Evolutionary conservation across 1,140 invertebrate species (phyloP).

Genomic region (Megalonaias nervosa): DNA sequence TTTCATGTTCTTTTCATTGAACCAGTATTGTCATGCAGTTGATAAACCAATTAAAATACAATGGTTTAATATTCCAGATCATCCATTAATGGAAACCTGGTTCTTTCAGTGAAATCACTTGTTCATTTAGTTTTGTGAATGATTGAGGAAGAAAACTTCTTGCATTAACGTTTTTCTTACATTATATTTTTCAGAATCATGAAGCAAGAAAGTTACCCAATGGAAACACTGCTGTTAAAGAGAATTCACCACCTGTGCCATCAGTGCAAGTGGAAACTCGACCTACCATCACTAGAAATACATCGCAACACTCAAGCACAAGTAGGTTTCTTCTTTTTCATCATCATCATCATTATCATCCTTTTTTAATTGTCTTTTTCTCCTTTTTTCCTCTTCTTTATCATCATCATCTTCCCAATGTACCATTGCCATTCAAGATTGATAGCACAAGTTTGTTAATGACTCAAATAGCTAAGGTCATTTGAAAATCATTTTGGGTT

Average conservation of each 20-base stretch:
- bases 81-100: background rate
- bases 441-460: background rate
- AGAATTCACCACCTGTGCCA: conserved; percentile 23
- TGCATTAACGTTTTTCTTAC: no score
- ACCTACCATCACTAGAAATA: conserved; percentile 20
- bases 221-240: conserved; percentile 1
- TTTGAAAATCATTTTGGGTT: no score
- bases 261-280: conserved; percentile 17
- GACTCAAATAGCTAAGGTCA: no score
- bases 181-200: no score
- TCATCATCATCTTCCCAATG: background rate
- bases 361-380: no score
- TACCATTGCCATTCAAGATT: background rate
- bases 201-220: no score
- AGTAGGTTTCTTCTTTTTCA: conserved; percentile 12
- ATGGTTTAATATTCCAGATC: background rate
- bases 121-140: no score
- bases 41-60: background rate
- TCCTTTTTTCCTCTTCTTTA: no score
- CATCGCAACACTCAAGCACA: conserved; percentile 17
- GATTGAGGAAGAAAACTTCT: no score
- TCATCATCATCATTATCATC: background rate
- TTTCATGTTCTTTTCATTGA: background rate
- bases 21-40: no score
- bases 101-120: no score